Evolutionary conservation across 2,113 vertebrate species (phyloP).

Genomic region (Onychostruthus taczanowskii): DNA sequence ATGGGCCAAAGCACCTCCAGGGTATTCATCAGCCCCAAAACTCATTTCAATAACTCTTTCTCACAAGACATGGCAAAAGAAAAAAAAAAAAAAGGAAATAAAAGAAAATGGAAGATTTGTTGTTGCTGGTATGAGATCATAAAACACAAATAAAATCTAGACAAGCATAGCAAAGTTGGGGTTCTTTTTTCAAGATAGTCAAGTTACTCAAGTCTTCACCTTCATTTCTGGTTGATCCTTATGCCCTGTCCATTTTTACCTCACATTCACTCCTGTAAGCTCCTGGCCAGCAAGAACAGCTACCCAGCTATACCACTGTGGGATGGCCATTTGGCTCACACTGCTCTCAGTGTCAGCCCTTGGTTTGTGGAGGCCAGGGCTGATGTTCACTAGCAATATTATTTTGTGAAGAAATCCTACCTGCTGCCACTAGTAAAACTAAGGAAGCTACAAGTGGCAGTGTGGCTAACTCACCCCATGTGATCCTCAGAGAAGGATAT

Average conservation of each 20-base stretch:
- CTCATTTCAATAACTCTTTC: conserved; percentile 50
- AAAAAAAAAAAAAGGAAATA: neutral
- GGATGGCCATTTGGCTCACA: neutral
- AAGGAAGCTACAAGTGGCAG: neutral
- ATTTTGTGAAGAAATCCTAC: neutral
- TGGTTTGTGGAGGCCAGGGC: neutral
- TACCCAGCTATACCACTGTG: neutral
- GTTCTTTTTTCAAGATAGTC: neutral
- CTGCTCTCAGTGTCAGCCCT: neutral
- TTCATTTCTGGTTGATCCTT: neutral
- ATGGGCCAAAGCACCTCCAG: conserved; percentile 15
- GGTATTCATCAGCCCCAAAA: conserved; percentile 47
- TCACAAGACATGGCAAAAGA: neutral
- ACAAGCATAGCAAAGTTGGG: neutral
- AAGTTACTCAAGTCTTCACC: neutral
- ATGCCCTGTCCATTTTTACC: neutral
- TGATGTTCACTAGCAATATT: neutral
- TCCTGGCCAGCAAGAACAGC: neutral
- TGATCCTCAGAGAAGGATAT: neutral
- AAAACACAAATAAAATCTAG: neutral
- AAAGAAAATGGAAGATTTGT: neutral
- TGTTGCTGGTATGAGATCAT: neutral
- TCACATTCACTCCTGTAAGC: neutral
- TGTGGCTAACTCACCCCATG: neutral
- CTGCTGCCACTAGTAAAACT: neutral